phyloP scores from a whole-genome alignment of 2,888 invertebrate species.

The Macroteleia sp. region DNA sequence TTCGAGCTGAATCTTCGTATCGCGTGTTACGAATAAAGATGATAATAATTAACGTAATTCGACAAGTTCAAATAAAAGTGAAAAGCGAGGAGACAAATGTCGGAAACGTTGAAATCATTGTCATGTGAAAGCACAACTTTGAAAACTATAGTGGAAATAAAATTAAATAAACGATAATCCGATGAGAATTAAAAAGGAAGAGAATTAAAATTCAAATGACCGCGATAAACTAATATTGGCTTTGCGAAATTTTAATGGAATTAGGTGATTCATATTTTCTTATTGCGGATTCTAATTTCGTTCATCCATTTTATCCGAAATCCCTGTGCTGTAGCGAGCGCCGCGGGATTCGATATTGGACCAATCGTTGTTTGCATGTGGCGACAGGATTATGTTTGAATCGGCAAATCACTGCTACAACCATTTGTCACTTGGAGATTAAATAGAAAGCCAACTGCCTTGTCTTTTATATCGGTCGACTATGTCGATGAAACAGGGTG shows the following conservation, averaged over 20 bases:
- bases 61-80: conserved; percentile 10
- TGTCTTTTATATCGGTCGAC: conserved; percentile 51
- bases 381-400: conserved; percentile 80
- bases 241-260: conserved; percentile 5
- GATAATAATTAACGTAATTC: conserved; percentile 32
- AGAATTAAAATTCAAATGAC: background rate
- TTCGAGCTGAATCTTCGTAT: conserved; percentile 16
- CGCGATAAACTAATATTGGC: background rate
- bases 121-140: too few relatives aligned
- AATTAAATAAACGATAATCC: too few relatives aligned
- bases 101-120: background rate
- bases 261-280: conserved; percentile 41
- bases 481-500: conserved; percentile 49
- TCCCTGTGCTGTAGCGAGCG: conserved; percentile 44
- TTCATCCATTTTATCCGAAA: conserved; percentile 47
- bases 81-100: background rate
- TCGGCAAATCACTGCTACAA: conserved; percentile 79
- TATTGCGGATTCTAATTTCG: conserved; percentile 16
- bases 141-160: too few relatives aligned
- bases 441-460: conserved; percentile 79
- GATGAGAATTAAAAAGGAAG: background rate
- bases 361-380: conserved; percentile 80
- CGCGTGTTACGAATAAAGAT: conserved; percentile 30
- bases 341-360: conserved; percentile 71
- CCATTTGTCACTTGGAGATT: conserved; percentile 82